Evolutionary conservation across 2,797 vertebrate genomes (phyloP).

Genomic region (Phyllotis vaccarum): DNA sequence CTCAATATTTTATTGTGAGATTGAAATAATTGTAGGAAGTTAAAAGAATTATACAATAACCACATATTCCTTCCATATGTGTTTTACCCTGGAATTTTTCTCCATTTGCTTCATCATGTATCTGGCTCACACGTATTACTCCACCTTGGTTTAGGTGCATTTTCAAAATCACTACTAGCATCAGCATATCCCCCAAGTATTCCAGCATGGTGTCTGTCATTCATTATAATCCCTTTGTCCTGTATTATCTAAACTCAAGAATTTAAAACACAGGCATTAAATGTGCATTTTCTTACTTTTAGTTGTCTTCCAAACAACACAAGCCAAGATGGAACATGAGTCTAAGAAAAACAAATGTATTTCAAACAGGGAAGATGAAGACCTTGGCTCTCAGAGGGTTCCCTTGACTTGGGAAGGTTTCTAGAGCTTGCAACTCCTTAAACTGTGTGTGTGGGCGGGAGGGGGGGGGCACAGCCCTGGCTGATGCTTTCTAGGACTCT

Average conservation of each 20-base stretch:
- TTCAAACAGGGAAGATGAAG: not conserved
- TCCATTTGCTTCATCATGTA: not conserved
- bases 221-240: not conserved
- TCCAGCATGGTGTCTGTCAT: not conserved
- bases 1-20: not conserved
- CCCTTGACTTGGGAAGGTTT: not conserved
- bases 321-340: not conserved
- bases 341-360: not conserved
- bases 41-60: not conserved
- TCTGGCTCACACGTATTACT: not conserved
- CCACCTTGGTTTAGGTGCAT: not conserved
- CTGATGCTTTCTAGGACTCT: not conserved
- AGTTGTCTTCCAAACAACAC: constrained; percentile 9
- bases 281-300: not conserved
- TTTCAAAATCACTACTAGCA: not conserved
- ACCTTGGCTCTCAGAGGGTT: not conserved
- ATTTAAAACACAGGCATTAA: not conserved
- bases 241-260: not conserved
- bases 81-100: not conserved
- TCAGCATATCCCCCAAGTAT: not conserved
- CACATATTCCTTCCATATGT: not conserved
- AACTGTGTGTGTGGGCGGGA: not conserved
- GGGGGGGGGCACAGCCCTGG: too few relatives aligned
- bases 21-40: not conserved
- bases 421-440: not conserved